Evolutionary conservation across 2,113 vertebrate species (phyloP).

Genomic region (Drymodes brunneopygia): DNA sequence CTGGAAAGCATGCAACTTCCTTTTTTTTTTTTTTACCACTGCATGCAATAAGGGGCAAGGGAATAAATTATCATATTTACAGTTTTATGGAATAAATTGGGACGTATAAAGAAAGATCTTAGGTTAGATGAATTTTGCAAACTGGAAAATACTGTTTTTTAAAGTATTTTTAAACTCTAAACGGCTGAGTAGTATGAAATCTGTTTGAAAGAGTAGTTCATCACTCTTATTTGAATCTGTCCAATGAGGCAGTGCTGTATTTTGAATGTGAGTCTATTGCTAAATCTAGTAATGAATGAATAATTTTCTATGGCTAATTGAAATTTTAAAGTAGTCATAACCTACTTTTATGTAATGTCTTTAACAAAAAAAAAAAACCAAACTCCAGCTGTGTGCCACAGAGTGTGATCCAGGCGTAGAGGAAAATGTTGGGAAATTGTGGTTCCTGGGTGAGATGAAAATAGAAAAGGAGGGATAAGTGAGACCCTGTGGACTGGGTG

Average conservation of each 20-base stretch:
- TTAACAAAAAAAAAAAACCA: not conserved
- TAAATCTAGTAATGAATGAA: not conserved
- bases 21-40: not conserved
- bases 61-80: not conserved
- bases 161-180: not conserved
- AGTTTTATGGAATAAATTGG: not conserved
- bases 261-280: not conserved
- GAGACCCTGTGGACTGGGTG: not conserved
- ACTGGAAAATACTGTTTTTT: not conserved
- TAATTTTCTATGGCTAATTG: not conserved
- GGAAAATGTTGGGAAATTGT: not conserved
- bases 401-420: not conserved
- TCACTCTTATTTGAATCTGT: not conserved
- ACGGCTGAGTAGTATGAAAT: not conserved
- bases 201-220: not conserved
- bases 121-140: not conserved
- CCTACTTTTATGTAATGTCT: not conserved
- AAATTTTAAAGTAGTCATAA: not conserved
- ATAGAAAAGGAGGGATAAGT: not conserved
- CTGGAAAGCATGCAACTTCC: not conserved
- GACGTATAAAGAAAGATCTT: not conserved
- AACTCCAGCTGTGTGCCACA: fast-evolving
- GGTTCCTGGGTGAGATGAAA: not conserved
- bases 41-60: not conserved
- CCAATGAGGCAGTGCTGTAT: not conserved